phyloP scores from a whole-genome alignment of 2,888 invertebrate species.

The Thecophora atra region DNA sequence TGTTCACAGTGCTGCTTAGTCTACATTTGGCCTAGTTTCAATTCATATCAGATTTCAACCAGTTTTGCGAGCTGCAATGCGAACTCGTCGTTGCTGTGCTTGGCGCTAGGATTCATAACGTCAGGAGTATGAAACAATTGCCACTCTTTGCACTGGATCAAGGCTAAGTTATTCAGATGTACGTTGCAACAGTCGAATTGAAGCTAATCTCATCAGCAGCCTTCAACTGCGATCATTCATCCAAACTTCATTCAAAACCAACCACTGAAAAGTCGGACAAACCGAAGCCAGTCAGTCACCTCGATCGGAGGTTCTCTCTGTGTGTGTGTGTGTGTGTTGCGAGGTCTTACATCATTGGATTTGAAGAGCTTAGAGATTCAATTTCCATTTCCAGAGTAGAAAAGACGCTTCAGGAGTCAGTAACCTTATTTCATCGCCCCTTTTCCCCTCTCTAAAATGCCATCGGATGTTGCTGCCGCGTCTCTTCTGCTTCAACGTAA shows the following conservation, averaged over 20 bases:
- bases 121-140: background rate
- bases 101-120: background rate
- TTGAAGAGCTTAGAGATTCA: too few species aligned
- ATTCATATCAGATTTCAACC: constrained; percentile 28
- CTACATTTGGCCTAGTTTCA: constrained; percentile 26
- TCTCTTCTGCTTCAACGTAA: background rate
- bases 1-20: background rate
- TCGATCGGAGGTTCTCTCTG: background rate
- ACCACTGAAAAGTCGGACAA: too few species aligned
- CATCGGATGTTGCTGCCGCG: too few species aligned
- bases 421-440: background rate
- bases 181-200: background rate
- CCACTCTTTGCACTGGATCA: background rate
- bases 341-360: too few species aligned
- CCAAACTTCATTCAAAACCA: background rate
- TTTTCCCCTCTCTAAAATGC: background rate
- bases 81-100: background rate
- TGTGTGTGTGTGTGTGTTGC: too few species aligned
- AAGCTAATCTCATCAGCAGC: background rate
- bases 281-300: background rate
- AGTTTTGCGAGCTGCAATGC: background rate
- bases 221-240: background rate
- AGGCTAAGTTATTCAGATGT: background rate
- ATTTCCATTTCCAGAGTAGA: too few species aligned
- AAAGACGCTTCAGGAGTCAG: too few species aligned